Base-by-base conservation (phyloP, 2,888 invertebrate genomes). In the Stenoptilia bipunctidactyla region DNA sequence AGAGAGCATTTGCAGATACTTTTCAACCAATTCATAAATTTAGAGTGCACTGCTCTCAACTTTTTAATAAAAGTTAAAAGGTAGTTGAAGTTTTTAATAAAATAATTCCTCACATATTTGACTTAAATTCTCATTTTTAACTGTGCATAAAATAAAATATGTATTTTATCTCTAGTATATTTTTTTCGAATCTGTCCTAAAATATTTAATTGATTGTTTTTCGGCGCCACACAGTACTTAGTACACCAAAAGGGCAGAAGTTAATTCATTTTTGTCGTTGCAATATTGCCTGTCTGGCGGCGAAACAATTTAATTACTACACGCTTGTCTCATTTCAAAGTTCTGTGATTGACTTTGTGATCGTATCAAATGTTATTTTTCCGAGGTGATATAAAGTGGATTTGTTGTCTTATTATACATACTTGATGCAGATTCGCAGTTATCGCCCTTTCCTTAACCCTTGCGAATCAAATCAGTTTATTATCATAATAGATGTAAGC, bases 231-330 rank as follows among this genome's bases (percentile, higher is more conserved):
- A 8, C 20, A 8, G 20, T 20, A 20, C 48, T 49, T 38, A 52
- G 52, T 50, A 51, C 53, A 59, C 52, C 53, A 63, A 59, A 68
- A 63, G 65, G 66, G 68, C 56, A 58, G 57, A 51, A 57, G 58
- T 61, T 72, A 70, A 74, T 73, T 70, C 64, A 65, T 68, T 73
- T 73, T 69, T 51, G 57, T 44, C 55, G 59, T 59, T 68, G 67
- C 66, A 67, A 66, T 66, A 63, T 65, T 60, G 61, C 62, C 45
- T 48, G 51, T 50, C 30, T 15, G 49, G 51, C 54, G 55, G 13
- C 34, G 38, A 37, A 41, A 39, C 40, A 34, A 15, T 20, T 20
- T 20, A 20, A 20, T 20, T 20, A 20, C 20, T 20, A 20, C 8
- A 20, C 20, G 20, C 13, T 20, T 20, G 20, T 20, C 20, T 20